These are phyloP conservation scores for Lomographa bimaculata DNA, from an alignment of 2,888 invertebrate genomes.

Conservation along the genomic window DNA sequence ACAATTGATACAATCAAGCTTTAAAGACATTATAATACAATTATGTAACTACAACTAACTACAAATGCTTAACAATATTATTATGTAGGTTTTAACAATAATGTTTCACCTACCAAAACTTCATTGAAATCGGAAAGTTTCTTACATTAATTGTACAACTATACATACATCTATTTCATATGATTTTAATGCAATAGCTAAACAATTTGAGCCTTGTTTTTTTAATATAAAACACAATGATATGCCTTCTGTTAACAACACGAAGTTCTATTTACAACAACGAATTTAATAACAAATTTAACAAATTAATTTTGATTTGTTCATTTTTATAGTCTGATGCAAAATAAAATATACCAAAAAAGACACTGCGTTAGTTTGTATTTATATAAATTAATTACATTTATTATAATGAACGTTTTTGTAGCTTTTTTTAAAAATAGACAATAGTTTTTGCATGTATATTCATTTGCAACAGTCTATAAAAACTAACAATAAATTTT, in stretches of 20 bases:
- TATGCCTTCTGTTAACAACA: constrained; percentile 58
- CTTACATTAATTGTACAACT: constrained; percentile 21
- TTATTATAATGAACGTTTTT: too few species aligned
- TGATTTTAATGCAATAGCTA: constrained; percentile 50
- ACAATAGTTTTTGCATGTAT: too few species aligned
- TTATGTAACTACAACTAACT: constrained; percentile 26
- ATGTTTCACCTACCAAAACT: constrained; percentile 25
- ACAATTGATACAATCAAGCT: constrained; percentile 30
- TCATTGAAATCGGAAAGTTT: constrained; percentile 31
- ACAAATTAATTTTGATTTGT: constrained; percentile 20
- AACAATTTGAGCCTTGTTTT: constrained; percentile 60
- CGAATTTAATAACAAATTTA: constrained; percentile 54
- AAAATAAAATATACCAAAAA: constrained; percentile 1
- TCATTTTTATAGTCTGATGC: constrained; percentile 1
- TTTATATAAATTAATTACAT: not conserved
- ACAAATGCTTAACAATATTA: constrained; percentile 29
- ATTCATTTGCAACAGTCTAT: constrained; percentile 7
- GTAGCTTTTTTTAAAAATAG: too few species aligned
- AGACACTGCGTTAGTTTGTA: not conserved
- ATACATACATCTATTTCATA: constrained; percentile 40
- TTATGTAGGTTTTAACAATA: constrained; percentile 27
- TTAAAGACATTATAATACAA: constrained; percentile 31
- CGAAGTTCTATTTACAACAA: constrained; percentile 58
- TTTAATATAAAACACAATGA: constrained; percentile 56
- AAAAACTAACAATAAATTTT: constrained; percentile 1